Base-by-base conservation (phyloP, 2,113 vertebrate species). In the Esox niger region DNA sequence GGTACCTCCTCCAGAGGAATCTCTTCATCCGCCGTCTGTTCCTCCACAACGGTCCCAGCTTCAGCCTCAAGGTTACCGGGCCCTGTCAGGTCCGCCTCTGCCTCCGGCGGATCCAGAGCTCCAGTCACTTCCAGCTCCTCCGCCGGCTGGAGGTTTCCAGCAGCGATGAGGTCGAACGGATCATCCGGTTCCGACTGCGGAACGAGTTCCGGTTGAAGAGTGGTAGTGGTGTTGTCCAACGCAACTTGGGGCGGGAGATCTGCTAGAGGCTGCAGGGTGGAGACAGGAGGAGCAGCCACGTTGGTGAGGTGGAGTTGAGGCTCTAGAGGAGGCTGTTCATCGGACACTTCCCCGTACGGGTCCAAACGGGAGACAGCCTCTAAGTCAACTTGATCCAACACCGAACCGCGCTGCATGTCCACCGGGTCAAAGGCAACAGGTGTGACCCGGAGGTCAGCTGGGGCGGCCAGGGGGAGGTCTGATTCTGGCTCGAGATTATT, bases 1-100 rank as follows among this genome's bases (percentile, higher is more conserved):
- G 88, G 86, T 94, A 95, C 94, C 94, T 95, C 90, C 89, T 85
- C 84, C 80, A 90, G 86, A 74, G 86, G 61, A 46, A 91, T 87
- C 57, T 94, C 93, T 73, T 91, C 90, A 57, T 84, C 71, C 79
- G 89, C 76, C 21, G 64, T 52, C 56, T 26, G 71, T 79, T 74
- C 33, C 1, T 91, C 87, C 69, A 87, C 68, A 0, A 67, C 80
- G 29, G 74, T 85, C 38, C 84, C 81, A 75, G 84, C 0, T 10
- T 11, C 43, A 55, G 60, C 64, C 56, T 74, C 74, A 32, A 38
- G 56, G 52, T 1, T 46, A 64, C 38, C 32, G n/a, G 3, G 11
- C 15, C 17, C 38, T 27, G 25, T 71, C 78, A 52, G 47, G 47
- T 52, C 47, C 15, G 8, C 26, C 30, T 33, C 29, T 35, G 58